Evolutionary conservation across 2,797 vertebrate species (phyloP), one percentile per base, ranked within the genome.

Genomic region (Glossophaga mutica): DNA sequence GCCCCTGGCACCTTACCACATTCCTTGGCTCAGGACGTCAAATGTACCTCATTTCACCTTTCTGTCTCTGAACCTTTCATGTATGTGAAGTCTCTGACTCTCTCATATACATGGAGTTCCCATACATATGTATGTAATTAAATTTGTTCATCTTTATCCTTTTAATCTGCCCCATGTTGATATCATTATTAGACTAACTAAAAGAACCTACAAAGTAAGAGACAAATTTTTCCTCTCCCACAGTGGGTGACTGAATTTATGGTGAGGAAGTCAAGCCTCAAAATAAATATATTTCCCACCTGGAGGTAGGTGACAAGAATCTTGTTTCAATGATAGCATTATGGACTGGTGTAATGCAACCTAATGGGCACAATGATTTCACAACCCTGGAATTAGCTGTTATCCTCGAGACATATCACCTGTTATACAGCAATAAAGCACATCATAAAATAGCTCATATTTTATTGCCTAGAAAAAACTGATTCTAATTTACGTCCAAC

Each of bases 261-360:
- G 29, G 3, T 70, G 18, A 70, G 37, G 12, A 44, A 44, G 34
- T 9, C 12, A 89, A 52, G 39, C 2, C 19, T 57, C 77, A 73
- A 82, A 90, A 89, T 65, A 95, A 95, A 93, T 76, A 93, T 87
- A 93, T 91, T 91, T 65, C 1, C 26, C 46, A 83, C 52, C n/a
- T 76, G 77, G 11, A 84, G 12, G 6, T 83, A 76, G 18, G 10
- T 87, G 39, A 88, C 81, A 90, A 46, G 44, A 93, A 84, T 42
- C 34, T 81, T 3, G 32, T 82, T 90, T 79, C 37, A 83, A 26
- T 87, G 65, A 81, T 44, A 92, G n/a, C 22, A 46, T 90, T 81
- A 96, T 37, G 50, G 71, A 74, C 83, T 87, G 46, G 37, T 62
- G 9, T 77, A 92, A 86, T 81, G 52, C 68, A 90, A 62, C 37